These are phyloP conservation scores for Spinus pinus DNA, from an alignment of 2,797 vertebrate species.

Conservation along the genomic window DNA sequence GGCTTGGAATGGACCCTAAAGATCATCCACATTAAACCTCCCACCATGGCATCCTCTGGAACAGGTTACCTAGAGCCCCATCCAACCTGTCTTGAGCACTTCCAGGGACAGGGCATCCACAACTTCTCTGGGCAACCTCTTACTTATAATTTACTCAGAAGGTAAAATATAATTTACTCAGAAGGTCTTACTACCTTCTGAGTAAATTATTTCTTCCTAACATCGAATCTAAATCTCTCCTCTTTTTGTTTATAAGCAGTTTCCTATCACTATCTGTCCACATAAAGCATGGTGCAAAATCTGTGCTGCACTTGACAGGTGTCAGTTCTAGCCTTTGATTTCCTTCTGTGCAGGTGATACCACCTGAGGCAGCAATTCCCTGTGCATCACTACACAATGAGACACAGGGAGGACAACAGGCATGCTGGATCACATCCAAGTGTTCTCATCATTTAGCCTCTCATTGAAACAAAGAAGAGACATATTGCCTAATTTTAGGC, in stretches of 20 bases:
- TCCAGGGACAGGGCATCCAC: background rate
- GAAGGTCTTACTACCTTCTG: background rate
- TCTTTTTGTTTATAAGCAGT: background rate
- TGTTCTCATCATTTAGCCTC: background rate
- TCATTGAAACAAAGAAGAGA: background rate
- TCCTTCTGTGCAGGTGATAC: background rate
- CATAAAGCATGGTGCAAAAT: background rate
- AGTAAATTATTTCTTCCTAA: background rate
- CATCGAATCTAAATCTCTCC: background rate
- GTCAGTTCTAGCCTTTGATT: background rate
- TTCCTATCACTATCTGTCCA: background rate
- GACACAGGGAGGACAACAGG: background rate
- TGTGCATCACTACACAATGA: background rate
- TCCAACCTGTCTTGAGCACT: background rate
- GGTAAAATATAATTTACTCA: no score
- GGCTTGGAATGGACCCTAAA: background rate
- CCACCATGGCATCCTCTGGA: background rate
- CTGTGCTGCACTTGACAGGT: background rate
- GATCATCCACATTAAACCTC: background rate
- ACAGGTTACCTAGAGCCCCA: background rate
- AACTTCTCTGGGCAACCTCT: background rate
- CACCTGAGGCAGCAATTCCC: background rate
- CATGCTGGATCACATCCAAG: background rate
- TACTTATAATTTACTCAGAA: no score
- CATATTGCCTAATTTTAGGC: background rate